Evolutionary conservation across 2,888 invertebrate species (phyloP).

Genomic region (Eristalis pertinax): DNA sequence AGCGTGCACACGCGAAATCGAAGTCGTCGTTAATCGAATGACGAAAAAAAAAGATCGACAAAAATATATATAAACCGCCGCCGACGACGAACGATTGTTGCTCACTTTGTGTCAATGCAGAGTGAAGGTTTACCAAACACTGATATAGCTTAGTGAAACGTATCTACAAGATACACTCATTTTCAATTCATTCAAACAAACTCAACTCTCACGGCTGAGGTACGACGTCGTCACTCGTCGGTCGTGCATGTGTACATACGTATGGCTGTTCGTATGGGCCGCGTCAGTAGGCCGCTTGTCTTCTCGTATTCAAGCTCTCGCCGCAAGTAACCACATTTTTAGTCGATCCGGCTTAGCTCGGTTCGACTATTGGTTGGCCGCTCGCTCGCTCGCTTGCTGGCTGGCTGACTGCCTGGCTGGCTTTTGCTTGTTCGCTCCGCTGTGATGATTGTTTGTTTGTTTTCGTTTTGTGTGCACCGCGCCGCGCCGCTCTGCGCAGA

Average conservation of each 20-base stretch:
- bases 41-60: slow-evolving; percentile 32
- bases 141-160: slow-evolving; percentile 70
- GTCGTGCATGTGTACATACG: slow-evolving; percentile 19
- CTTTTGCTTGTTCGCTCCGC: too few species aligned
- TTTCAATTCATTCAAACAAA: slow-evolving; percentile 68
- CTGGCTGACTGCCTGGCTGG: too few species aligned
- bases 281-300: slow-evolving; percentile 23
- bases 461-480: slow-evolving; percentile 2
- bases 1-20: slow-evolving; percentile 13
- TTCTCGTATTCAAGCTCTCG: slow-evolving; percentile 26
- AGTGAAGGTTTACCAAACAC: slow-evolving; percentile 73
- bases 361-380: slow-evolving; percentile 14
- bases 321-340: slow-evolving; percentile 43
- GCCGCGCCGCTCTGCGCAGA: slow-evolving; percentile 3
- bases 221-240: neutral
- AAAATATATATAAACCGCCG: slow-evolving; percentile 16
- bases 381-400: neutral
- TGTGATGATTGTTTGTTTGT: neutral
- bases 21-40: neutral
- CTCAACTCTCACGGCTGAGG: slow-evolving; percentile 55
- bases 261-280: neutral
- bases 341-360: slow-evolving; percentile 54
- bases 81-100: slow-evolving; percentile 57
- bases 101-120: slow-evolving; percentile 70
- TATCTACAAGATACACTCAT: slow-evolving; percentile 72